Evolutionary conservation across 2,113 vertebrate genomes (phyloP).

Genomic region (Microcebus jonahi): DNA sequence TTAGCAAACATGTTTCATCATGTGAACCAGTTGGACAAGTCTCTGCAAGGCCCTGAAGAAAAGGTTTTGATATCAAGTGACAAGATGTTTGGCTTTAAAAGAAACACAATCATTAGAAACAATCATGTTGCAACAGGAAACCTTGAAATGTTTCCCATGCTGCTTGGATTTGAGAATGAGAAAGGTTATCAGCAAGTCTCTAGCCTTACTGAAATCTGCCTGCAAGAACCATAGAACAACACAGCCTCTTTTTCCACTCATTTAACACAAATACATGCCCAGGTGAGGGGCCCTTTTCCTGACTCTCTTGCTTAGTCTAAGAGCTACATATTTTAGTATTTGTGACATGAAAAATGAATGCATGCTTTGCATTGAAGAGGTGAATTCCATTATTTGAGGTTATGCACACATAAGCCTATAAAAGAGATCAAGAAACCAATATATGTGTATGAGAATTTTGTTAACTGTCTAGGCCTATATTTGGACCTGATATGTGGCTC

Average conservation of each 20-base stretch:
- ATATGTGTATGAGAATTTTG: background rate
- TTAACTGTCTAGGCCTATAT: background rate
- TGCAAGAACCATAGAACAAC: background rate
- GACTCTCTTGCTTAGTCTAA: background rate
- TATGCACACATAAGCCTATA: background rate
- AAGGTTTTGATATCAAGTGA: conserved; percentile 61
- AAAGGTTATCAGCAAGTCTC: background rate
- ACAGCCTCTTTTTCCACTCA: background rate
- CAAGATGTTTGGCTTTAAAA: conserved; percentile 61
- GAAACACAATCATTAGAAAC: conserved; percentile 23
- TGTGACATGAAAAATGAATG: background rate
- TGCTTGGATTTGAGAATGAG: background rate
- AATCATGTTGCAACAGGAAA: conserved; percentile 50
- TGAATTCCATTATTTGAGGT: background rate
- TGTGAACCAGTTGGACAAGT: conserved; percentile 28
- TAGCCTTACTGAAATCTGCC: background rate
- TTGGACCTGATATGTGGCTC: background rate
- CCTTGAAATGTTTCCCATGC: conserved; percentile 18
- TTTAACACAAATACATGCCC: background rate
- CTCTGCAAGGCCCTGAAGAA: conserved; percentile 39
- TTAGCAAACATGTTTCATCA: conserved; percentile 43
- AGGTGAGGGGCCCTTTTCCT: background rate
- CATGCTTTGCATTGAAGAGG: background rate
- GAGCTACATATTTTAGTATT: background rate
- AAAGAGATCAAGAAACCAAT: conserved; percentile 23